Evolutionary conservation across 2,113 vertebrate genomes (phyloP).

Genomic region (Cyprinodon tularosa): DNA sequence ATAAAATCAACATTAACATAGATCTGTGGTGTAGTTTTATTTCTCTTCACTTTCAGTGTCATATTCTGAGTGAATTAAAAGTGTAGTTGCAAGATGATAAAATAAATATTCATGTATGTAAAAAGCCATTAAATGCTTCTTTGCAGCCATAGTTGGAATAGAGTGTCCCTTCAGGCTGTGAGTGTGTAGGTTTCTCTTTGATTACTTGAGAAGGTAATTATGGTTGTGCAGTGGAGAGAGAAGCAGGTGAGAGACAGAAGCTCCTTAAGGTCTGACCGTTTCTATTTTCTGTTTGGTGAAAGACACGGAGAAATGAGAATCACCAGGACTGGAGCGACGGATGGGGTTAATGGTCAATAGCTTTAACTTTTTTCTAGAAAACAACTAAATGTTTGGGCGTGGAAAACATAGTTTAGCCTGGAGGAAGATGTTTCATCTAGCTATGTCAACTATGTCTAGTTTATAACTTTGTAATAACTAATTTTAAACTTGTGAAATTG

Average conservation of each 20-base stretch:
- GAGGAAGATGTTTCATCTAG: background rate
- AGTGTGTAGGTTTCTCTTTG: conserved; percentile 15
- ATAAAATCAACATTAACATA: background rate
- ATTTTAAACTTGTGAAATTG: background rate
- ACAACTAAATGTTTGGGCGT: background rate
- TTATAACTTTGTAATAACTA: background rate
- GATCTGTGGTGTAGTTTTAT: background rate
- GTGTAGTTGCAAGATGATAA: background rate
- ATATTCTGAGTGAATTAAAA: background rate
- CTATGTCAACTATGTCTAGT: background rate
- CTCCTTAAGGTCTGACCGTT: conserved; percentile 15
- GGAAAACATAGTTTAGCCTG: background rate
- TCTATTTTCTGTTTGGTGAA: conserved; percentile 21
- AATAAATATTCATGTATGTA: background rate
- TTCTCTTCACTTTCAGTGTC: background rate
- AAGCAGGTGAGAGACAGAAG: conserved; percentile 28
- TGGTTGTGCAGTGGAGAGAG: conserved; percentile 30
- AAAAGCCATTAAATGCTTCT: background rate
- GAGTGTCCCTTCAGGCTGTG: background rate
- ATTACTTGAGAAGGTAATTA: conserved; percentile 45
- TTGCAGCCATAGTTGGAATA: background rate
- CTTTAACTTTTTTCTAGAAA: conserved; percentile 3
- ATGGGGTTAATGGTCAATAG: conserved; percentile 27
- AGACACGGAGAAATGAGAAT: conserved; percentile 29
- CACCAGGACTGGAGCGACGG: conserved; percentile 13